Conservation (phyloP, 2,113 vertebrate genomes). For the Dasyurus viverrinus region DNA sequence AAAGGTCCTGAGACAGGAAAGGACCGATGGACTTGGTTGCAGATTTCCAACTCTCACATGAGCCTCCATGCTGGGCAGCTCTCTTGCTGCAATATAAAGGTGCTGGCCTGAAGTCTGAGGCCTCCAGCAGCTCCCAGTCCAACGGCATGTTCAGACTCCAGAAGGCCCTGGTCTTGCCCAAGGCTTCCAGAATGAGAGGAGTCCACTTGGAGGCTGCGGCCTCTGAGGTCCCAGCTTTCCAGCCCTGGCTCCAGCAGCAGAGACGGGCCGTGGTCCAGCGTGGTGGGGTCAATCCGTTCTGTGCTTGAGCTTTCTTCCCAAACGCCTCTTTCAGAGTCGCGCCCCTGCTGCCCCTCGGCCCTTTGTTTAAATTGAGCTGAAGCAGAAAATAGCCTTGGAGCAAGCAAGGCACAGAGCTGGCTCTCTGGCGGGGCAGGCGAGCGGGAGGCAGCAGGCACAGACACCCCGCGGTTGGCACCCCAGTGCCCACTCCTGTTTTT, state of each 20-base stretch:
- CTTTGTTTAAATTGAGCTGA: slow-evolving; percentile 11
- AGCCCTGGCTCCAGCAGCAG: fast-evolving
- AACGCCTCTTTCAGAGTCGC: not conserved
- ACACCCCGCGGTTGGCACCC: slow-evolving; percentile 42
- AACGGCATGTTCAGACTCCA: too few species aligned
- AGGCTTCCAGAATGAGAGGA: too few species aligned
- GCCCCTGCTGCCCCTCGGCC: not conserved
- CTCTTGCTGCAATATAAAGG: not conserved
- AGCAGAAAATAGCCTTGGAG: slow-evolving; percentile 23
- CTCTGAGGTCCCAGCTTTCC: not conserved
- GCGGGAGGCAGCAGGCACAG: fast-evolving
- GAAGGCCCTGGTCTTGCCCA: fast-evolving
- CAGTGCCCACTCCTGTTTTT: slow-evolving; percentile 71
- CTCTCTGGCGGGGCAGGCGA: not conserved
- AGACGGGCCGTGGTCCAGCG: fast-evolving
- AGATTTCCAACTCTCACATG: not conserved
- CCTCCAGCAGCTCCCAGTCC: not conserved
- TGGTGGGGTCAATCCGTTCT: not conserved
- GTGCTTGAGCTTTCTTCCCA: not conserved
- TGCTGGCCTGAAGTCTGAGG: not conserved
- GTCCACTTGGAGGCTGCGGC: fast-evolving
- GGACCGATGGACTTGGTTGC: not conserved
- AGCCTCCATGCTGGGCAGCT: not conserved
- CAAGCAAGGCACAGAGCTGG: not conserved
- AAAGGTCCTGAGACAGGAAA: too few species aligned